These are phyloP conservation scores for Pseudomyrmex cubaensis DNA, from an alignment of 1,140 invertebrate species.

Conservation along the genomic window DNA sequence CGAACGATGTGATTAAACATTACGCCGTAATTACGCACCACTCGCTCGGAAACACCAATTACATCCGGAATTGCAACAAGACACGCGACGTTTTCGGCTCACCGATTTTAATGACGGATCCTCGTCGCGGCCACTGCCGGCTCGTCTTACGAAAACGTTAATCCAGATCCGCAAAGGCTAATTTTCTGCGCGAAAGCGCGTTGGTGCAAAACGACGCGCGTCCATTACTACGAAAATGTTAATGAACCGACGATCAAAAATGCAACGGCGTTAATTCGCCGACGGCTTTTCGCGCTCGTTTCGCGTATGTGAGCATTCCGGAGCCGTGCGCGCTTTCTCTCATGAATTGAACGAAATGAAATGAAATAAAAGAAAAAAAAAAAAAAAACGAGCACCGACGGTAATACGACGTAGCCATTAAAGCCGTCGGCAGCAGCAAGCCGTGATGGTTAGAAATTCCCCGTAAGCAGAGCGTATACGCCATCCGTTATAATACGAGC, in stretches of 20 bases:
- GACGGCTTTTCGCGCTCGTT: conserved; percentile 48
- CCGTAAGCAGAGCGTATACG: conserved; percentile 77
- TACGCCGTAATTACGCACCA: conserved; percentile 31
- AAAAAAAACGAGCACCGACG: background rate
- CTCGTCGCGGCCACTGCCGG: background rate
- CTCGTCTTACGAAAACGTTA: conserved; percentile 27
- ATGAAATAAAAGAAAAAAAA: background rate
- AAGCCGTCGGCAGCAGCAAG: conserved; percentile 66
- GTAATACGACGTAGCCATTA: conserved; percentile 69
- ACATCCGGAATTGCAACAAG: conserved; percentile 7
- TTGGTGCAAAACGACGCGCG: background rate
- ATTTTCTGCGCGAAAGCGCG: background rate
- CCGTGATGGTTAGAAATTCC: conserved; percentile 78
- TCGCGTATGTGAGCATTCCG: conserved; percentile 12
- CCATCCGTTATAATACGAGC: conserved; percentile 63
- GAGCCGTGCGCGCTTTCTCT: conserved; percentile 73
- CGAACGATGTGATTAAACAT: conserved; percentile 33
- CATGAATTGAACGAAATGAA: conserved; percentile 68
- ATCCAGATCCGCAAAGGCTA: background rate
- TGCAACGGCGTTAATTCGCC: conserved; percentile 28
- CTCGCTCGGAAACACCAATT: conserved; percentile 13
- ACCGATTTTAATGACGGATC: conserved; percentile 27
- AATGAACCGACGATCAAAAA: conserved; percentile 18
- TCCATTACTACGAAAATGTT: background rate
- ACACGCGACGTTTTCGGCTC: conserved; percentile 31